A percentile compares a stretch with the other conserved stretches of the same genome.
Conservation (phyloP, 2,113 vertebrate genomes). For the Isurus oxyrinchus region DNA sequence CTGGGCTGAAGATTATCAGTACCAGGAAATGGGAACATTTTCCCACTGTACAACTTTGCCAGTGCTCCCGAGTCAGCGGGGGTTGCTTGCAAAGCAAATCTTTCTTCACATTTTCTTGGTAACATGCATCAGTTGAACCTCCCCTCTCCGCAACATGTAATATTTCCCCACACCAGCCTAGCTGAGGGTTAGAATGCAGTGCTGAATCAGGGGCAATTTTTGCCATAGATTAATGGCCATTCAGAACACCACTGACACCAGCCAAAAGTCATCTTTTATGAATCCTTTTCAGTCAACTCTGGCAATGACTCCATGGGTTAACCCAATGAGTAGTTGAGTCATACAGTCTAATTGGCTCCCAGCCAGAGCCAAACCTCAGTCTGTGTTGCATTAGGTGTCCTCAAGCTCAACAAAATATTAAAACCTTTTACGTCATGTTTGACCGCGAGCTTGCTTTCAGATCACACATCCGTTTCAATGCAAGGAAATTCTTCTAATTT, state of each 20-base stretch:
- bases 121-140: not conserved
- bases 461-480: not conserved
- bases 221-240: not conserved
- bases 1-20: not conserved
- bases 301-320: not conserved
- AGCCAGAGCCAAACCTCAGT: not conserved
- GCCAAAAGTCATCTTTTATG: not conserved
- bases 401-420: not conserved
- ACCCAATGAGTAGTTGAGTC: not conserved
- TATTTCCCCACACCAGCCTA: not conserved
- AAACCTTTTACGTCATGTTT: not conserved
- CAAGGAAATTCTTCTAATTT: not conserved
- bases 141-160: not conserved
- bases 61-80: not conserved
- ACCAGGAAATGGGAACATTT: not conserved
- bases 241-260: not conserved
- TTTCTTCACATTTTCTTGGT: not conserved
- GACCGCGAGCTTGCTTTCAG: not conserved
- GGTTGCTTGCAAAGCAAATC: not conserved
- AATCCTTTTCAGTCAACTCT: not conserved
- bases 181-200: not conserved
- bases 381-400: not conserved
- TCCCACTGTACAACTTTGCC: not conserved
- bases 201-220: not conserved
- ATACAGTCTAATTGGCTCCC: not conserved